Evolutionary conservation across 2,113 vertebrate genomes (phyloP).

Genomic region (Rhinolophus sinicus): DNA sequence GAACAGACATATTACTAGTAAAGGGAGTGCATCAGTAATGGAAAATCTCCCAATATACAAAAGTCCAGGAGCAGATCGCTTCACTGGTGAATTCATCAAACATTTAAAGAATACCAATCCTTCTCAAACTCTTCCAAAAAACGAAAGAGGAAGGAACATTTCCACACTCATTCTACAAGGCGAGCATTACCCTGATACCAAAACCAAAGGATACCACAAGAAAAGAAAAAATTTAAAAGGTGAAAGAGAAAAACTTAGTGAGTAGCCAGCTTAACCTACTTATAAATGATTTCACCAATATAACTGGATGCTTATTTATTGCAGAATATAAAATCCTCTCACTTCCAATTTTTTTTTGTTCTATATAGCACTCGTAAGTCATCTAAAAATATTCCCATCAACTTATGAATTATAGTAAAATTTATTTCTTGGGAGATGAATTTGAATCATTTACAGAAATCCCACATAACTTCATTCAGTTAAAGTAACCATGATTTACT

Average conservation of each 20-base stretch:
- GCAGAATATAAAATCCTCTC: not conserved
- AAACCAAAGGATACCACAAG: not conserved
- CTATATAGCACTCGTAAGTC: not conserved
- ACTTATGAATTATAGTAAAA: conserved; percentile 26
- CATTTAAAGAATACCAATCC: not conserved
- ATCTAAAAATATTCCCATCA: conserved; percentile 1
- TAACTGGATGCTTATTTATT: not conserved
- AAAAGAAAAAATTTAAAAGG: not conserved
- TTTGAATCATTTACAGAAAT: not conserved
- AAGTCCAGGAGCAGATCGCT: not conserved
- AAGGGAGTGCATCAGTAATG: not conserved
- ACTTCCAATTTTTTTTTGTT: not conserved
- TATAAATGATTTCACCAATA: not conserved
- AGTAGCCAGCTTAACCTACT: conserved; percentile 19
- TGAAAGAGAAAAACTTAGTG: not conserved
- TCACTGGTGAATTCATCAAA: not conserved
- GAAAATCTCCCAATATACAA: not conserved
- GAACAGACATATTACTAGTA: not conserved
- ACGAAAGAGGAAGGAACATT: not conserved
- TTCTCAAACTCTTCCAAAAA: not conserved
- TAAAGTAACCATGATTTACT: not conserved
- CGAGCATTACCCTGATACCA: not conserved
- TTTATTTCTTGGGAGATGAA: conserved; percentile 15
- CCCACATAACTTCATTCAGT: not conserved
- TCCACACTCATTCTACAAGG: not conserved